phyloP scores from a whole-genome alignment of 2,113 vertebrate species.

The Phainopepla nitens region DNA sequence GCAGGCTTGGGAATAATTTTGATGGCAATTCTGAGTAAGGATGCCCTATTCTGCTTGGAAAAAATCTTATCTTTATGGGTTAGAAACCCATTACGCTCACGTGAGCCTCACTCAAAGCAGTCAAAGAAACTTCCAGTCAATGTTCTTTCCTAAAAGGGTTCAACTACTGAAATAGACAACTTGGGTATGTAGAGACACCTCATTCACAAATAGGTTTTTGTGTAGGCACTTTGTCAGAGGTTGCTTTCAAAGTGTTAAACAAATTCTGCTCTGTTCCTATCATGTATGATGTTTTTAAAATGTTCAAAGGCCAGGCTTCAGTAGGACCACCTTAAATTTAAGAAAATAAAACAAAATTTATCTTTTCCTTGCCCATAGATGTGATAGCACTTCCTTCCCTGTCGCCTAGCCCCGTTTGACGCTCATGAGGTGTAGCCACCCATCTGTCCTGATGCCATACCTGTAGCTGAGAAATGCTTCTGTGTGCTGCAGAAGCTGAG shows the following conservation, averaged over 20 bases:
- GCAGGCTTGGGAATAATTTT: not conserved
- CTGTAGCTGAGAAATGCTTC: not conserved
- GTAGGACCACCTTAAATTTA: accelerated
- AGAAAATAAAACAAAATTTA: not conserved
- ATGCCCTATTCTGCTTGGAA: not conserved
- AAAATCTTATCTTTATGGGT: not conserved
- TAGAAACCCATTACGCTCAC: not conserved
- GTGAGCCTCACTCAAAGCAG: not conserved
- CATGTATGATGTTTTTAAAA: not conserved
- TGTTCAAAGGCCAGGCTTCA: not conserved
- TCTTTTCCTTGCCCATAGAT: not conserved
- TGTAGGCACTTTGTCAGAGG: not conserved
- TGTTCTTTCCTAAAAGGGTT: not conserved
- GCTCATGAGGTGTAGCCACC: accelerated
- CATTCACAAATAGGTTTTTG: not conserved
- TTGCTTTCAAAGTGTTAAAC: not conserved
- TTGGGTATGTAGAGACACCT: not conserved
- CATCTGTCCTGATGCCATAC: not conserved
- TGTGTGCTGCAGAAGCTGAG: not conserved
- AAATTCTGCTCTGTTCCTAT: not conserved
- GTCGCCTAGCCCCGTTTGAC: not conserved
- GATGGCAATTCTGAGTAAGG: not conserved
- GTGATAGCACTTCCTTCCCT: not conserved
- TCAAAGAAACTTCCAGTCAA: not conserved
- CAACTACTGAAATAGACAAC: not conserved